Conservation (phyloP, 2,888 invertebrate genomes). For the Clanis bilineata region DNA sequence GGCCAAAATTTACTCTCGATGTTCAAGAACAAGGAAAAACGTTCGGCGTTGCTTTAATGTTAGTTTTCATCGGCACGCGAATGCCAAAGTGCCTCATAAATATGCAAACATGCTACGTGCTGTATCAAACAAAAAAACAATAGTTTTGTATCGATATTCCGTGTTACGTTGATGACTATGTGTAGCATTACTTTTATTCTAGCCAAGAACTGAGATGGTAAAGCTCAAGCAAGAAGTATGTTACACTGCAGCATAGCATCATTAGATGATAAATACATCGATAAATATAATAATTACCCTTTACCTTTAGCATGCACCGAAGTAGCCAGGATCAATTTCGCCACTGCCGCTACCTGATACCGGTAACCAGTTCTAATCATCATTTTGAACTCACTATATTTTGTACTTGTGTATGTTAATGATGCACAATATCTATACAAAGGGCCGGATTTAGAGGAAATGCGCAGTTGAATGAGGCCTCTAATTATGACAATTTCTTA, state of each 20-base stretch:
- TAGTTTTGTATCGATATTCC: not conserved
- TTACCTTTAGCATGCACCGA: constrained; percentile 8
- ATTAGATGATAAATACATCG: not conserved
- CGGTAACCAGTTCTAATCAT: not conserved
- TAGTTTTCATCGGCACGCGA: not conserved
- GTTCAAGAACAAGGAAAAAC: not conserved
- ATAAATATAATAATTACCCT: not conserved
- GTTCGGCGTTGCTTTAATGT: not conserved
- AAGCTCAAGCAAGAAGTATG: not conserved
- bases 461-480: no score
- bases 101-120: not conserved
- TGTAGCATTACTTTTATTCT: not conserved
- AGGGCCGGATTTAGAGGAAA: no score
- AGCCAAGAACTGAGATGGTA: no score
- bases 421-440: constrained; percentile 7
- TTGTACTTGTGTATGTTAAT: constrained; percentile 1
- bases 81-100: constrained; percentile 5
- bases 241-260: not conserved
- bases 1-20: not conserved
- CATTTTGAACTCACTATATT: not conserved
- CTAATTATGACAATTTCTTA: no score
- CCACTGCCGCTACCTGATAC: not conserved
- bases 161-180: not conserved
- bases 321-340: not conserved
- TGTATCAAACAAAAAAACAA: not conserved